Evolutionary conservation across 1,140 invertebrate species (phyloP).

Genomic region (Diprion similis): DNA sequence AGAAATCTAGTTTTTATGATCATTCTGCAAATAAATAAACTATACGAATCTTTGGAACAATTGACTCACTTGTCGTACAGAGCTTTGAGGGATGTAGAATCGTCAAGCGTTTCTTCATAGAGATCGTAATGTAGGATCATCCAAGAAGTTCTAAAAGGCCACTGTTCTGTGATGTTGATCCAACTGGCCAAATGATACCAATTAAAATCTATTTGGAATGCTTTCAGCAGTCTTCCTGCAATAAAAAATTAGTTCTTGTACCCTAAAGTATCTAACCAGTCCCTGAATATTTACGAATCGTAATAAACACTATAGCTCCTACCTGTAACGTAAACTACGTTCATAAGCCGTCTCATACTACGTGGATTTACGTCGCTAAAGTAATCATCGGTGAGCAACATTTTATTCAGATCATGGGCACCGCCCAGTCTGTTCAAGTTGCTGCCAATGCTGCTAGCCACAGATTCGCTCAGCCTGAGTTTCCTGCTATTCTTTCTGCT

Average conservation of each 20-base stretch:
- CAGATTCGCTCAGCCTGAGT: constrained; percentile 82
- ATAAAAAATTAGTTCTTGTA: constrained; percentile 31
- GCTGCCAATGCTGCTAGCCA: constrained; percentile 88
- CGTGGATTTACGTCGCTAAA: constrained; percentile 97
- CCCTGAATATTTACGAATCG: constrained; percentile 12
- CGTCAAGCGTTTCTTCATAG: constrained; percentile 86
- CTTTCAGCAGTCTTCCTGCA: constrained; percentile 90
- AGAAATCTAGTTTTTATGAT: not conserved
- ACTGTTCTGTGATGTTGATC: constrained; percentile 99
- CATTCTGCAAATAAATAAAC: constrained; percentile 16
- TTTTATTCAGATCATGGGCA: constrained; percentile 80
- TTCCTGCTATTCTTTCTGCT: constrained; percentile 70
- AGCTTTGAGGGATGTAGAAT: constrained; percentile 82
- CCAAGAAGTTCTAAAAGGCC: constrained; percentile 97
- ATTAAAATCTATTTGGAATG: constrained; percentile 98
- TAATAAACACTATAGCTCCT: constrained; percentile 29
- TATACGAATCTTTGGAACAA: constrained; percentile 6
- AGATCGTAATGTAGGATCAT: constrained; percentile 94
- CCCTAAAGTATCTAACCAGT: not conserved
- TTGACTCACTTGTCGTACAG: constrained; percentile 89
- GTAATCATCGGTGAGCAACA: constrained; percentile 92
- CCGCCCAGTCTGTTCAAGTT: constrained; percentile 79
- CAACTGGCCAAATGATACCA: constrained; percentile 97
- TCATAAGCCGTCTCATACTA: constrained; percentile 96
- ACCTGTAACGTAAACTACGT: constrained; percentile 96